Conservation (phyloP, 2,888 invertebrate species). For the Notocelia uddmanniana region DNA sequence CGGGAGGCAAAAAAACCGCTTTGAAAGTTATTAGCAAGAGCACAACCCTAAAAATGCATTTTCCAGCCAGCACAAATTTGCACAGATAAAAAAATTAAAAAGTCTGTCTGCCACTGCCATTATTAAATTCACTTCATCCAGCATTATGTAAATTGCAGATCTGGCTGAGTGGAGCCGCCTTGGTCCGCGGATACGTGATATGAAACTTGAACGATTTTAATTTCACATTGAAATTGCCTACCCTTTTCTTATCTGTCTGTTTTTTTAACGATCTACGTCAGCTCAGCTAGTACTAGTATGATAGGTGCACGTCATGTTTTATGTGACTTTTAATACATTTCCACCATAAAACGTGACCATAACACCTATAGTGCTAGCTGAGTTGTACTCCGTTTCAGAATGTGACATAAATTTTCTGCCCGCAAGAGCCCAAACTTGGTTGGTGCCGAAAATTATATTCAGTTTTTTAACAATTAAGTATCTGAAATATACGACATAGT, state of each 20-base stretch:
- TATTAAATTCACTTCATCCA: slow-evolving; percentile 43
- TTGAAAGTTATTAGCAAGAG: neutral
- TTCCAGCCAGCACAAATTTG: slow-evolving; percentile 24
- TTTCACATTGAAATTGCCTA: slow-evolving; percentile 43
- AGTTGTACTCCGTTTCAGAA: no score
- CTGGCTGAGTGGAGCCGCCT: slow-evolving; percentile 34
- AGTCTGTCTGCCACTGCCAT: slow-evolving; percentile 37
- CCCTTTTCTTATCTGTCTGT: slow-evolving; percentile 27
- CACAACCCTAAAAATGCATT: slow-evolving; percentile 3
- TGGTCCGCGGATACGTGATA: slow-evolving; percentile 45
- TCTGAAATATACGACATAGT: no score
- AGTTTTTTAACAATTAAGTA: no score
- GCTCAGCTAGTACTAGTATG: neutral
- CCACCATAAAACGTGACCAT: no score
- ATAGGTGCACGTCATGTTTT: no score
- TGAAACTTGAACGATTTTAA: slow-evolving; percentile 47
- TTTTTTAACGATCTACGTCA: neutral
- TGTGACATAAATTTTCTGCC: no score
- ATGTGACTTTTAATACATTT: no score
- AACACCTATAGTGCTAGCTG: no score
- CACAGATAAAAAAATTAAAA: slow-evolving; percentile 35
- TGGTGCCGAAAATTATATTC: no score
- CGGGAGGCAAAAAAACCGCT: no score
- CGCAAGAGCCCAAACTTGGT: no score
- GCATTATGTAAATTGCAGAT: slow-evolving; percentile 35